These are phyloP conservation scores for Psephotus haematonotus DNA, from an alignment of 2,113 vertebrate species.

Conservation along the genomic window DNA sequence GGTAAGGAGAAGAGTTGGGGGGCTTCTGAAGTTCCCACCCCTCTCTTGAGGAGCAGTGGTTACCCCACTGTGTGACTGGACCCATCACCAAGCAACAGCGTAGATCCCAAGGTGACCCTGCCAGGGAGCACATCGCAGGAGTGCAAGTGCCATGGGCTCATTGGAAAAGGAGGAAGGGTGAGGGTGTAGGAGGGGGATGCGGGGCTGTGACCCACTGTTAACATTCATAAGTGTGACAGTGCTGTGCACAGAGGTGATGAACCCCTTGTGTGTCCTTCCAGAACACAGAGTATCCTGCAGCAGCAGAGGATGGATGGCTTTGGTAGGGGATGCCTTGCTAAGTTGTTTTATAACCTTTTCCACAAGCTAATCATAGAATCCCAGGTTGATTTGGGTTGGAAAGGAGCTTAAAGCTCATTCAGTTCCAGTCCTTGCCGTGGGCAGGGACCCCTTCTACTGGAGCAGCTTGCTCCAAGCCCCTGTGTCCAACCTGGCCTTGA, in stretches of 20 bases:
- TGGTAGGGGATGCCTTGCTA: neutral
- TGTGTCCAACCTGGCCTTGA: neutral
- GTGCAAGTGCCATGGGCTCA: fast-evolving
- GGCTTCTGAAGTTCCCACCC: fast-evolving
- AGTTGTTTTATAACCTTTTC: neutral
- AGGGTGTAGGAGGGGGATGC: fast-evolving
- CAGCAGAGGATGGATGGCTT: fast-evolving
- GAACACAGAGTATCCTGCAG: neutral
- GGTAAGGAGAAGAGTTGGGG: neutral
- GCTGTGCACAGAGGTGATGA: fast-evolving
- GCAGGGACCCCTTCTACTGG: neutral
- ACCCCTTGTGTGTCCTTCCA: fast-evolving
- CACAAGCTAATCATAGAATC: neutral
- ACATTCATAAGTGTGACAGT: fast-evolving
- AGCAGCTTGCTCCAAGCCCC: neutral
- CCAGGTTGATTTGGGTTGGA: neutral
- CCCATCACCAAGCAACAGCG: fast-evolving
- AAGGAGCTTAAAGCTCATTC: neutral
- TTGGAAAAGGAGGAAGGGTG: neutral
- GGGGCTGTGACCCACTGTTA: neutral
- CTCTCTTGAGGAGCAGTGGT: neutral
- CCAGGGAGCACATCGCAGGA: fast-evolving
- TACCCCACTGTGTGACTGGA: fast-evolving
- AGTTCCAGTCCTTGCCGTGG: neutral
- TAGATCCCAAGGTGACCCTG: no score